Conservation (phyloP, 92 coral and sea anemone species). For the Galaxea fascicularis region DNA sequence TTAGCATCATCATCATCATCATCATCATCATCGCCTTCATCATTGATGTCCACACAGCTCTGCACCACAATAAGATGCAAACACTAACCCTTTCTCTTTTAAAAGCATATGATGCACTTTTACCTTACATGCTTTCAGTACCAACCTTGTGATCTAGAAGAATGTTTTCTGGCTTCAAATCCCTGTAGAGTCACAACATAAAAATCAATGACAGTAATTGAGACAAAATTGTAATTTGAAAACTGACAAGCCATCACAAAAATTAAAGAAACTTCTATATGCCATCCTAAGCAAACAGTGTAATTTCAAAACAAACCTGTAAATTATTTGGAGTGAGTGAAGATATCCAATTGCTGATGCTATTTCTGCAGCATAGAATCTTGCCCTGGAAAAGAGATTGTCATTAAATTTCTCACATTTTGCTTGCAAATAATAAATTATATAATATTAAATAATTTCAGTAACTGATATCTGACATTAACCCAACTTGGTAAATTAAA, state of each 20-base stretch:
- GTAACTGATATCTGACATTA: too few species aligned
- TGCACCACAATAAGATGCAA: too few species aligned
- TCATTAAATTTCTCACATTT: too few species aligned
- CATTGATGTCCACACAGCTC: background rate
- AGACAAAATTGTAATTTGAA: too few species aligned
- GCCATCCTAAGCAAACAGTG: background rate
- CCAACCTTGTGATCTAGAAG: conserved; percentile 91
- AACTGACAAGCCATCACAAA: background rate
- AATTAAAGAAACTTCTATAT: background rate
- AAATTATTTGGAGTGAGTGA: conserved; percentile 88
- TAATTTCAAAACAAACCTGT: conserved; percentile 65
- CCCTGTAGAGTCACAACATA: conserved; percentile 53
- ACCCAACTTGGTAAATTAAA: too few species aligned
- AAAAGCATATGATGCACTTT: too few species aligned
- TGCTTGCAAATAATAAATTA: too few species aligned
- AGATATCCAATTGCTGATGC: conserved; percentile 99
- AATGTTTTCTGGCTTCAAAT: conserved; percentile 96
- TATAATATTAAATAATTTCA: too few species aligned
- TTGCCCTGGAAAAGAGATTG: conserved; percentile 70
- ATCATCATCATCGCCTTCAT: background rate
- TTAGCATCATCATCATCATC: too few species aligned
- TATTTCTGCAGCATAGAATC: conserved; percentile 98
- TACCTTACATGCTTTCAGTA: background rate
- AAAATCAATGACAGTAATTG: too few species aligned
- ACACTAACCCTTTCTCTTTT: too few species aligned